Evolutionary conservation across 2,888 invertebrate genomes (phyloP).

Genomic region (Acheta domesticus): DNA sequence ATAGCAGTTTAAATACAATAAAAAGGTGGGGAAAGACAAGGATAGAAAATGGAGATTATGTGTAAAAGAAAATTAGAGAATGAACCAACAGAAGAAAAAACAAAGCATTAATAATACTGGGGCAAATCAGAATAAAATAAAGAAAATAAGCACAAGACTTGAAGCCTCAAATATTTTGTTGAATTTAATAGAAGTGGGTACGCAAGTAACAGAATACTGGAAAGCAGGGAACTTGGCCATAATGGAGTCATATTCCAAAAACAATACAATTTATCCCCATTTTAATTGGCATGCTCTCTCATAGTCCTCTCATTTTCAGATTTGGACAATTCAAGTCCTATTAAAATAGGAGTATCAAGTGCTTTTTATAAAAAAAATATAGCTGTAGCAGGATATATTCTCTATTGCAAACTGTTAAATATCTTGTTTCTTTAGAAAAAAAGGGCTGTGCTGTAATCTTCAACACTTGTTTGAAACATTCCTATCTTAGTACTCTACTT

Average conservation of each 20-base stretch:
- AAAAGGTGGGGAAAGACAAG: neutral
- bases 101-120: neutral
- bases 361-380: neutral
- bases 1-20: neutral
- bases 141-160: too few species aligned
- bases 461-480: too few species aligned
- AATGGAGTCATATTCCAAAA: neutral
- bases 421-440: neutral
- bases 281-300: neutral
- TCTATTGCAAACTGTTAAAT: neutral
- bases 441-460: neutral
- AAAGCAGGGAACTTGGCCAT: conserved; percentile 11
- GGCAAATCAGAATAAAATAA: too few species aligned
- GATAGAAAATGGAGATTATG: too few species aligned
- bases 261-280: neutral
- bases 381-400: neutral
- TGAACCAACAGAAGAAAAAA: conserved; percentile 9
- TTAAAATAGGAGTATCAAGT: neutral
- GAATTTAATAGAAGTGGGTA: too few species aligned
- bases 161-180: too few species aligned
- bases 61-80: neutral
- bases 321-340: conserved; percentile 1
- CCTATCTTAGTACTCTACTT: too few species aligned
- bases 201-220: neutral
- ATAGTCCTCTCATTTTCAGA: neutral